Percentiles rank a stretch among this genome's conserved stretches.
Conservation (phyloP, 2,113 vertebrate genomes). For the Rissa tridactyla region DNA sequence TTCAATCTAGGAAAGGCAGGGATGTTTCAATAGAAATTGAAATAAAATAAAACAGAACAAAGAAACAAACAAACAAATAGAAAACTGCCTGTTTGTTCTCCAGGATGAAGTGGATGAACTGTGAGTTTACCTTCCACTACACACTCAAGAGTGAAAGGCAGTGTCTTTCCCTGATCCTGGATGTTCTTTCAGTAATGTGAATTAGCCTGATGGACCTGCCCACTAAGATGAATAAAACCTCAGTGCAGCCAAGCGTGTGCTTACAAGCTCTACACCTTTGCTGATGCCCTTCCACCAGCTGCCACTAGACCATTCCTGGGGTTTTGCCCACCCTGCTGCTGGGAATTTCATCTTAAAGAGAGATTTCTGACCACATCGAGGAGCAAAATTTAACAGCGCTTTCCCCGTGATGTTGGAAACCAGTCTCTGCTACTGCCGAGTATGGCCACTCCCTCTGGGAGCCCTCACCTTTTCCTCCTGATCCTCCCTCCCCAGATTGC, state of each 20-base stretch:
- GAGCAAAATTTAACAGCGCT: neutral
- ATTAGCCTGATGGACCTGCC: neutral
- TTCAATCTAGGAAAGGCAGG: neutral
- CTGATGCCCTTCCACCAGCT: neutral
- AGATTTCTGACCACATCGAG: neutral
- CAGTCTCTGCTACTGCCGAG: neutral
- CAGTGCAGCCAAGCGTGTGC: neutral
- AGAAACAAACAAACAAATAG: neutral
- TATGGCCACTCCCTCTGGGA: fast-evolving
- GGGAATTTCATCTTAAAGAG: neutral
- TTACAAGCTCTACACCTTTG: neutral
- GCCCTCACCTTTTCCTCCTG: neutral
- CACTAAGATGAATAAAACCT: neutral
- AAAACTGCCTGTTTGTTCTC: neutral
- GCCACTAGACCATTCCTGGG: neutral
- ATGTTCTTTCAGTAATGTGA: neutral
- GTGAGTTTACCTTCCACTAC: neutral
- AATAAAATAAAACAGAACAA: neutral
- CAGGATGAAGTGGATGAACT: neutral
- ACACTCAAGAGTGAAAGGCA: neutral
- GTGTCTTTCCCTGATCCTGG: neutral
- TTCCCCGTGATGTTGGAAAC: neutral
- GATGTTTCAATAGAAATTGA: neutral
- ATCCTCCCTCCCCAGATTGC: neutral
- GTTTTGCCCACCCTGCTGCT: neutral